These are phyloP conservation scores for Eremobia ochroleuca DNA, from an alignment of 2,888 invertebrate genomes.

Conservation along the genomic window DNA sequence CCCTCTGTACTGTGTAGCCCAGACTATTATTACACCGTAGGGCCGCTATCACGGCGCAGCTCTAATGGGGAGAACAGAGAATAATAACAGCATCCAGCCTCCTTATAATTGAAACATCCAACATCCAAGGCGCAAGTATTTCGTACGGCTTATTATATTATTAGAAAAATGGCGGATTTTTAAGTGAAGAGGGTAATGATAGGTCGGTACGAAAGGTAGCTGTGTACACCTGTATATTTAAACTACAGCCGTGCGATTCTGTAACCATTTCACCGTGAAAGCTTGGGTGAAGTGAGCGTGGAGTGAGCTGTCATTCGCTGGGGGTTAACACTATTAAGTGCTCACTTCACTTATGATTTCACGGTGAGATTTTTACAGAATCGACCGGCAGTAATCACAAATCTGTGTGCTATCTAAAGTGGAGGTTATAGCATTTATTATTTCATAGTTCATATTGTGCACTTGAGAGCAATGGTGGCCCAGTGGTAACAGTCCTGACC, in stretches of 20 bases:
- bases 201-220: background rate
- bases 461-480: too few species aligned
- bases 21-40: slow-evolving; percentile 59
- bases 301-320: too few species aligned
- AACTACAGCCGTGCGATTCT: too few species aligned
- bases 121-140: slow-evolving; percentile 40
- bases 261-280: too few species aligned
- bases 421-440: background rate
- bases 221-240: background rate
- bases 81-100: slow-evolving; percentile 61
- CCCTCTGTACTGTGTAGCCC: slow-evolving; percentile 32
- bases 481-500: too few species aligned
- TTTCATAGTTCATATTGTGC: background rate
- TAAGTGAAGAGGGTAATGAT: slow-evolving; percentile 38
- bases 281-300: too few species aligned
- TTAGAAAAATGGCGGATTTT: slow-evolving; percentile 53
- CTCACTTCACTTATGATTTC: too few species aligned
- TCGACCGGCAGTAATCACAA: background rate
- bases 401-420: background rate
- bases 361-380: too few species aligned
- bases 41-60: slow-evolving; percentile 48
- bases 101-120: slow-evolving; percentile 68
- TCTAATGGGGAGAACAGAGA: slow-evolving; percentile 58
- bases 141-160: slow-evolving; percentile 60
- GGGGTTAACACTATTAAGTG: too few species aligned